Evolutionary conservation across 2,797 vertebrate genomes (phyloP).

Genomic region (Chaunax sp.): DNA sequence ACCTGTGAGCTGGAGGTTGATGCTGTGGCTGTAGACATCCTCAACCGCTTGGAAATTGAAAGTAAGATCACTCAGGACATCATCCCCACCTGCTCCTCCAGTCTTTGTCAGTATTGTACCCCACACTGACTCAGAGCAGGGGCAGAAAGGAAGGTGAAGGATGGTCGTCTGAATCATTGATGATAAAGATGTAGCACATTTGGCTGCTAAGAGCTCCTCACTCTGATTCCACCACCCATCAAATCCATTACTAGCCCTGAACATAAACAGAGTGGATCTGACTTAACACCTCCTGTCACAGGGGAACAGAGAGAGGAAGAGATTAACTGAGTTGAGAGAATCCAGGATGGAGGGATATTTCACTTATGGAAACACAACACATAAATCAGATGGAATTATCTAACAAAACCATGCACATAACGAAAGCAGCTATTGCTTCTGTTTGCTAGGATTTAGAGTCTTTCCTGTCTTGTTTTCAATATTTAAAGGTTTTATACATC

Average conservation of each 20-base stretch:
- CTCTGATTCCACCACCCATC: slow-evolving; percentile 7
- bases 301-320: slow-evolving; percentile 15
- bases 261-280: slow-evolving; percentile 4
- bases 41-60: slow-evolving; percentile 97
- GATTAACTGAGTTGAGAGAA: slow-evolving; percentile 12
- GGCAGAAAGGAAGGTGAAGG: too few species aligned
- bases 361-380: slow-evolving; percentile 7
- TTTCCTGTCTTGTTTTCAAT: background rate
- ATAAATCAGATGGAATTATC: slow-evolving; percentile 13
- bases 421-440: slow-evolving; percentile 11
- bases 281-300: slow-evolving; percentile 16
- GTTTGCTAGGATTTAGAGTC: background rate
- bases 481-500: background rate
- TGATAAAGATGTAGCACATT: background rate
- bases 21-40: slow-evolving; percentile 94
- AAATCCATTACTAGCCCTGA: slow-evolving; percentile 32
- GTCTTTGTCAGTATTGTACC: too few species aligned
- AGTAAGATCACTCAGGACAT: slow-evolving; percentile 78
- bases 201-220: background rate
- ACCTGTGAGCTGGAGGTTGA: slow-evolving; percentile 98
- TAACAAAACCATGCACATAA: slow-evolving; percentile 5
- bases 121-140: background rate
- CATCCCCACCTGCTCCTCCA: background rate
- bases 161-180: background rate
- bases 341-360: slow-evolving; percentile 10